Evolutionary conservation across 2,888 invertebrate species (phyloP).

Genomic region (Argynnis bischoffii): DNA sequence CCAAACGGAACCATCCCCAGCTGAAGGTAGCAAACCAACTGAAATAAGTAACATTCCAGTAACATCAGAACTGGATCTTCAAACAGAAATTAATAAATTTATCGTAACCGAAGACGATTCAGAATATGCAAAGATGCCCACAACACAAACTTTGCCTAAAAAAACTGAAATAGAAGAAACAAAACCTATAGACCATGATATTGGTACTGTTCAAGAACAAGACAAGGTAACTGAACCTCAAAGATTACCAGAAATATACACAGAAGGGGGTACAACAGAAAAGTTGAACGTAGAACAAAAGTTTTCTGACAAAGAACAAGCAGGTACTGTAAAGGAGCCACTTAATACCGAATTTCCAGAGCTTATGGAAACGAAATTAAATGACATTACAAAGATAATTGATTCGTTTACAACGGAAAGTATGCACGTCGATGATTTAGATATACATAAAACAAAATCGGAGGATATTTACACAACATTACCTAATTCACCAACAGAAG

Average conservation of each 20-base stretch:
- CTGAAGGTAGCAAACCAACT: neutral
- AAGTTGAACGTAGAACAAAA: neutral
- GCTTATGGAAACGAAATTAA: slow-evolving; percentile 1
- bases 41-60: neutral
- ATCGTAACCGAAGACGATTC: neutral
- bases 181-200: neutral
- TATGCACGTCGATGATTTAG: slow-evolving; percentile 1
- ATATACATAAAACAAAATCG: neutral
- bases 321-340: slow-evolving; percentile 30
- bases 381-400: slow-evolving; percentile 1
- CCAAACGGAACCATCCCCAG: slow-evolving; percentile 1
- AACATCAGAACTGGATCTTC: slow-evolving; percentile 3
- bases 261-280: slow-evolving; percentile 24
- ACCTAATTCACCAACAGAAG: neutral
- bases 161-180: slow-evolving; percentile 3
- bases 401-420: slow-evolving; percentile 15
- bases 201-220: neutral
- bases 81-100: neutral
- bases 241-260: neutral
- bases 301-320: slow-evolving; percentile 11
- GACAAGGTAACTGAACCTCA: neutral
- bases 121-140: neutral
- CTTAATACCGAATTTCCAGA: slow-evolving; percentile 12
- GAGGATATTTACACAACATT: slow-evolving; percentile 5
- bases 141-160: slow-evolving; percentile 6